Percentiles rank a stretch among this genome's conserved stretches.
phyloP scores from a whole-genome alignment of 2,888 invertebrate genomes.

The Uloborus plumipes region DNA sequence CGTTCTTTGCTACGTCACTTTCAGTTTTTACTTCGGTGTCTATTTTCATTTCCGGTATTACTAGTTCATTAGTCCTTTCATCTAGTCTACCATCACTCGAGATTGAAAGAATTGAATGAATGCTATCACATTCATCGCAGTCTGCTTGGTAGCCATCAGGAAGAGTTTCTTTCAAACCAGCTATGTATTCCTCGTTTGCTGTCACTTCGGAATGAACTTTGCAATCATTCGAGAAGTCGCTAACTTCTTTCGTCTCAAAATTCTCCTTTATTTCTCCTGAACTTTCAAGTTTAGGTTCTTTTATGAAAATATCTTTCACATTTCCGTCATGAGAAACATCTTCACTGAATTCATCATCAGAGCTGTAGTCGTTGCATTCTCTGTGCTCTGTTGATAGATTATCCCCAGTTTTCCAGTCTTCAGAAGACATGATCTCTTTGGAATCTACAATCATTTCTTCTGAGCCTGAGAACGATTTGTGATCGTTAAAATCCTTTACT shows the following conservation, averaged over 20 bases:
- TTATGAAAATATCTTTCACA: background rate
- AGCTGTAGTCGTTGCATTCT: background rate
- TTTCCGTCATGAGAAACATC: background rate
- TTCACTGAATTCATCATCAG: background rate
- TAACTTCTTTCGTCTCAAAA: too few relatives aligned
- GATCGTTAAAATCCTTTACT: background rate
- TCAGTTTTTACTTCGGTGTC: background rate
- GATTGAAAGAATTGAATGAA: constrained; percentile 5
- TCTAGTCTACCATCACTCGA: background rate
- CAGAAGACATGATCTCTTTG: too few relatives aligned
- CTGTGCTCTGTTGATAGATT: too few relatives aligned
- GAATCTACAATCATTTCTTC: too few relatives aligned
- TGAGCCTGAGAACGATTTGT: background rate
- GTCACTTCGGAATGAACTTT: too few relatives aligned
- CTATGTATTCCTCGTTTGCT: too few relatives aligned
- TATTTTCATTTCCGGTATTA: too few relatives aligned
- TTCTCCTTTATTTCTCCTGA: background rate
- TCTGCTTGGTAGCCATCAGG: constrained; percentile 30
- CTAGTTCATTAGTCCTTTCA: background rate
- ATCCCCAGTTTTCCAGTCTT: too few relatives aligned
- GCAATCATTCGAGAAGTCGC: too few relatives aligned
- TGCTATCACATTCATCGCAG: constrained; percentile 23
- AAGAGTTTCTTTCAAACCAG: background rate
- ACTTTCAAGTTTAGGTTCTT: background rate
- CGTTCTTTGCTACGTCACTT: background rate